A percentile compares a stretch with the other conserved stretches of the same genome.
phyloP scores from a whole-genome alignment of 2,797 vertebrate species.

The Alca torda region DNA sequence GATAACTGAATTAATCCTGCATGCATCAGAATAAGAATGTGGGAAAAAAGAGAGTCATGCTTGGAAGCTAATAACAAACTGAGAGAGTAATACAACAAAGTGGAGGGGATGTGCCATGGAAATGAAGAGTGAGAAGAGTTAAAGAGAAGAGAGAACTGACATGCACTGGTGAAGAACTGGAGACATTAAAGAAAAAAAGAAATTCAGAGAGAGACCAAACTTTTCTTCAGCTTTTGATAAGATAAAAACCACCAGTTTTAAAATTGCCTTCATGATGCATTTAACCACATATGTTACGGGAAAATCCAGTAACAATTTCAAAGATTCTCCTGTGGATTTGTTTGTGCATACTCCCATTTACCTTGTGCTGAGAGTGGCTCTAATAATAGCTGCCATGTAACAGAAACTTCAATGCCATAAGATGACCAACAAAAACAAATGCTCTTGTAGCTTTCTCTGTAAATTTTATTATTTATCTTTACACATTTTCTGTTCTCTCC shows the following conservation, averaged over 20 bases:
- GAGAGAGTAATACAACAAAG: background rate
- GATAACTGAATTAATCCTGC: background rate
- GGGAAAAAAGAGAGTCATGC: background rate
- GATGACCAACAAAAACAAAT: background rate
- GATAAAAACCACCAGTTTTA: background rate
- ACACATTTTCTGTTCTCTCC: background rate
- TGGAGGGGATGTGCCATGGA: fast-evolving
- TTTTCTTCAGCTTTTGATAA: background rate
- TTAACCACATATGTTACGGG: background rate
- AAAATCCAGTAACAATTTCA: background rate
- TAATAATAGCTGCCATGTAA: background rate
- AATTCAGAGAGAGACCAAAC: background rate
- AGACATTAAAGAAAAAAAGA: background rate
- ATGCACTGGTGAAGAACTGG: background rate
- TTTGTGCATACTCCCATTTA: background rate
- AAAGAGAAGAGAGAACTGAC: background rate
- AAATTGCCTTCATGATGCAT: background rate
- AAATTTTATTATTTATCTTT: background rate
- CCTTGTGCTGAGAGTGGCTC: background rate
- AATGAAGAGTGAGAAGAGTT: background rate
- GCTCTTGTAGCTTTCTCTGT: background rate
- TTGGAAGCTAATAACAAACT: background rate
- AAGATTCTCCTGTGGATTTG: background rate
- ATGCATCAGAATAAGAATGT: background rate
- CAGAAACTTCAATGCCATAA: background rate